These are phyloP conservation scores for Melanostoma mellinum DNA, from an alignment of 2,888 invertebrate genomes.

Conservation along the genomic window DNA sequence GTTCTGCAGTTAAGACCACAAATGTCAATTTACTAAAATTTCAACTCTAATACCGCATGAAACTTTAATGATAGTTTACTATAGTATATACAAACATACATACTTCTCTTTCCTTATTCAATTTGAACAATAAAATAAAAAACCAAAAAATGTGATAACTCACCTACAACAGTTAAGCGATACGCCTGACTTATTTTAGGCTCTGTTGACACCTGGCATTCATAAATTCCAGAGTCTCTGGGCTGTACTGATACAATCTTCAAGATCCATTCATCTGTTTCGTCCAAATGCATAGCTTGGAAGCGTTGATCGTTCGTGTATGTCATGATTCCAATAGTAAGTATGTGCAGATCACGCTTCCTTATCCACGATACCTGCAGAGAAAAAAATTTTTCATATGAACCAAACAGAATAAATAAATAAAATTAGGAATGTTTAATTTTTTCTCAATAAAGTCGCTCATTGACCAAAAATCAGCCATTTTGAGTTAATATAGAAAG, in stretches of 20 bases:
- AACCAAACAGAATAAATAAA: not conserved
- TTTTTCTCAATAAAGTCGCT: too few relatives aligned
- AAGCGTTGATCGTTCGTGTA: conserved; percentile 89
- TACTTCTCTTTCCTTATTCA: not conserved
- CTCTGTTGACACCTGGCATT: conserved; percentile 90
- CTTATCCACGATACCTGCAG: conserved; percentile 92
- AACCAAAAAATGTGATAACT: conserved; percentile 81
- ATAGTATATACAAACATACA: not conserved
- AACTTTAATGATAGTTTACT: not conserved
- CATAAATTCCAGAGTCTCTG: conserved; percentile 87
- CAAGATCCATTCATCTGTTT: conserved; percentile 88
- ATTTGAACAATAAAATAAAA: too few relatives aligned
- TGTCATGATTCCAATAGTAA: conserved; percentile 88
- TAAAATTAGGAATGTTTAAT: not conserved
- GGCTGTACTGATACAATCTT: conserved; percentile 88
- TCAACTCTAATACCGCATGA: too few relatives aligned
- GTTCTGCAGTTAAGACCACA: too few relatives aligned
- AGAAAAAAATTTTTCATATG: conserved; percentile 6
- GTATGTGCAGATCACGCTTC: conserved; percentile 90
- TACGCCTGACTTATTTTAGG: conserved; percentile 90
- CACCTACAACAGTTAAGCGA: conserved; percentile 88
- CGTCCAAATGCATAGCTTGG: conserved; percentile 87
- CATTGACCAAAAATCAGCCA: too few relatives aligned
- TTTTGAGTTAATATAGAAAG: too few relatives aligned
- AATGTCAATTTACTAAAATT: too few relatives aligned